These are phyloP conservation scores for Cydia pomonella DNA, from an alignment of 1,140 invertebrate species.

Conservation along the genomic window DNA sequence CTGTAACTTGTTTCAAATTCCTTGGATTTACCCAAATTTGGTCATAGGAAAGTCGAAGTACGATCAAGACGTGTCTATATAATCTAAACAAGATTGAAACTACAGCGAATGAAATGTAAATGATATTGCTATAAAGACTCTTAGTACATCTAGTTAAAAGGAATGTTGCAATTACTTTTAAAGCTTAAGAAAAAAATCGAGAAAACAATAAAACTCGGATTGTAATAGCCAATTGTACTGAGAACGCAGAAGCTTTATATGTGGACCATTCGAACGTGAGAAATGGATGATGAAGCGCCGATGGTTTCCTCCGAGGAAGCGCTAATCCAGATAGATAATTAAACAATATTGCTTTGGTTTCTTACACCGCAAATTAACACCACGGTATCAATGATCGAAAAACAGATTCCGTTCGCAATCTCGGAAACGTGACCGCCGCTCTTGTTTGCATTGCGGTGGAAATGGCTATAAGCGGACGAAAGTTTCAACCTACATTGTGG, in stretches of 20 bases:
- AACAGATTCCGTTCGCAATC: constrained; percentile 56
- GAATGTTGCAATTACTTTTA: constrained; percentile 18
- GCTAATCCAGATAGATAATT: constrained; percentile 54
- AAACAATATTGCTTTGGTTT: constrained; percentile 48
- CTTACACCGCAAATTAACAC: constrained; percentile 58
- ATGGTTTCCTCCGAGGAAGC: constrained; percentile 37
- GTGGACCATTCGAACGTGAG: constrained; percentile 72
- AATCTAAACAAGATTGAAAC: constrained; percentile 11
- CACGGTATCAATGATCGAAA: constrained; percentile 52
- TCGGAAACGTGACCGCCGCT: constrained; percentile 66
- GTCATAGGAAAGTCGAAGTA: constrained; percentile 41
- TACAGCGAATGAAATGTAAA: neutral
- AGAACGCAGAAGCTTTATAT: constrained; percentile 53
- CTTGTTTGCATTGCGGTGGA: constrained; percentile 72
- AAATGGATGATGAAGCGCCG: constrained; percentile 57
- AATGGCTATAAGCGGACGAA: constrained; percentile 65
- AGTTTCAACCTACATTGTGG: constrained; percentile 69
- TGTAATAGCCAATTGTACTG: constrained; percentile 1
- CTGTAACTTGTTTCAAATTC: constrained; percentile 54
- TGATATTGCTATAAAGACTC: neutral
- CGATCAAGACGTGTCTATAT: neutral
- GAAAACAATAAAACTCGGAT: constrained; percentile 33
- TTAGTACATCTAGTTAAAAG: neutral
- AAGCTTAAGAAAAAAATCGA: constrained; percentile 22
- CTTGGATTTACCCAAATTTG: constrained; percentile 49